These are phyloP conservation scores for Tetragonula clypearis DNA, from an alignment of 1,140 invertebrate species.

Conservation along the genomic window DNA sequence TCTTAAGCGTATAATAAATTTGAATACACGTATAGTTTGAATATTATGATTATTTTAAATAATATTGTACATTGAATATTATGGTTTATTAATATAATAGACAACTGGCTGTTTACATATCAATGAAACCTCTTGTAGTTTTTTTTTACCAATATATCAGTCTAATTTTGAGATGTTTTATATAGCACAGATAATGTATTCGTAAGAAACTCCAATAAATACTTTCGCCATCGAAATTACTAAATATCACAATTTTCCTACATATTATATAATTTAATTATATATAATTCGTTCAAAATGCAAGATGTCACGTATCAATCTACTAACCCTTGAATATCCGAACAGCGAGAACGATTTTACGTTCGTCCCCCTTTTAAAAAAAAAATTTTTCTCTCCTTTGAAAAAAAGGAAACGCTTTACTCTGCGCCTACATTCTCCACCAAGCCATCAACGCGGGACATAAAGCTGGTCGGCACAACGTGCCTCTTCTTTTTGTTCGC, in stretches of 20 bases:
- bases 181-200: too few species aligned
- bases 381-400: background rate
- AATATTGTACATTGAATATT: too few species aligned
- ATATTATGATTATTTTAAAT: too few species aligned
- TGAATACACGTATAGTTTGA: too few species aligned
- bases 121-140: too few species aligned
- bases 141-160: too few species aligned
- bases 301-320: background rate
- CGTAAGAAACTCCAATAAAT: too few species aligned
- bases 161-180: too few species aligned
- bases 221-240: background rate
- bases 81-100: too few species aligned
- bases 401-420: background rate
- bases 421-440: conserved; percentile 11
- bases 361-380: background rate
- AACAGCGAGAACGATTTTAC: background rate
- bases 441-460: conserved; percentile 44
- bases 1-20: too few species aligned
- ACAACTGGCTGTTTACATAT: too few species aligned
- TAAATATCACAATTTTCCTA: background rate
- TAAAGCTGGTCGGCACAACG: conserved; percentile 39
- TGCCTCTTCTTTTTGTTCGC: conserved; percentile 36
- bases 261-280: too few species aligned
- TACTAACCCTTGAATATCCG: background rate
- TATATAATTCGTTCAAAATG: background rate